Conservation (phyloP, 2,797 vertebrate species). For the Myotis pilosus region DNA sequence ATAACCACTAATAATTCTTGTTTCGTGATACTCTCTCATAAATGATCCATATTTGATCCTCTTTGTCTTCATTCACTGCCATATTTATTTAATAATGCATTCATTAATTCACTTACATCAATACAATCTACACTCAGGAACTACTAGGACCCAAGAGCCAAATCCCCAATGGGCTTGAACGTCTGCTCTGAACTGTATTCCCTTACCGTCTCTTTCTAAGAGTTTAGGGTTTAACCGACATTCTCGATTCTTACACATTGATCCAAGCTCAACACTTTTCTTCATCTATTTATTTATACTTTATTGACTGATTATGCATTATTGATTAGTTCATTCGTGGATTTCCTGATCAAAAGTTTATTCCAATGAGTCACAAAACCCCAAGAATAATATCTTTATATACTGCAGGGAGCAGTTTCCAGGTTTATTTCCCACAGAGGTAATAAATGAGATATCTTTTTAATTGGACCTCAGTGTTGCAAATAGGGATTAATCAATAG, state of each 20-base stretch:
- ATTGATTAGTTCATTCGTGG: not conserved
- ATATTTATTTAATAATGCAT: too few species aligned
- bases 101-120: not conserved
- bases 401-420: not conserved
- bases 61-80: not conserved
- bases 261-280: not conserved
- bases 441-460: not conserved
- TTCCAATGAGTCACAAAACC: not conserved
- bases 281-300: not conserved
- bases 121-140: too few species aligned
- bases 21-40: not conserved
- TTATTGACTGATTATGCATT: not conserved
- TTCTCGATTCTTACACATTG: not conserved
- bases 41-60: not conserved
- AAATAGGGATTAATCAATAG: not conserved
- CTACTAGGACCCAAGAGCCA: not conserved
- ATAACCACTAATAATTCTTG: not conserved
- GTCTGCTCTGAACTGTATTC: not conserved
- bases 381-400: not conserved
- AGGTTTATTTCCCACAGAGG: not conserved
- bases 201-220: not conserved
- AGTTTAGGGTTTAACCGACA: not conserved
- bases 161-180: accelerated
- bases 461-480: not conserved
- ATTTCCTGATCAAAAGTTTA: not conserved